Evolutionary conservation across 37 sponge, comb jelly and placozoan genomes (phyloP), one percentile per base, ranked within the genome.

Genomic region (Chondrilla cf. caribensis): DNA sequence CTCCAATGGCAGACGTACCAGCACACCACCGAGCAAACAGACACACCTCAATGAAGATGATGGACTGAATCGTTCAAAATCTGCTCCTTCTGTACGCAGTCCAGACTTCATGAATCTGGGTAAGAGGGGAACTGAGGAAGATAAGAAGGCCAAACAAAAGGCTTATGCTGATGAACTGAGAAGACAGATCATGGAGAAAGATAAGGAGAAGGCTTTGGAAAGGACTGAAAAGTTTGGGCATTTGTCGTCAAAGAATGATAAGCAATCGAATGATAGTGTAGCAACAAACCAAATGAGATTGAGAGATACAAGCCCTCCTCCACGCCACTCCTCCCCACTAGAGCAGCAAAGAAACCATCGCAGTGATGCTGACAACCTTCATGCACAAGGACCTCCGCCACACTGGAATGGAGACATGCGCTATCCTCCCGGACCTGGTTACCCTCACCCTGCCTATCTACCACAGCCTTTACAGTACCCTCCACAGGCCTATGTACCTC

Each of bases 111-210:
- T 42, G 37, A 32, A 58, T 4, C 66, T 82, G 8, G 86, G 86
- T 3, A 3, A 25, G 6, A 33, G 67, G 19, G 80, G 41, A 28
- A 60, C 59, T 42, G 75, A 78, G 15, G 77, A 78, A 22, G 68
- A 80, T 4, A 67, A 77, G 70, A 83, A 42, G 70, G 72, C 62
- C 38, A 88, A 75, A 54, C 86, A 92, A 59, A 43, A 25, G 40
- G 25, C 58, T 66, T 92, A 92, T 58, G 86, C 86, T 57, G 86
- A 83, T n/a, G 87, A 86, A 31, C 81, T 92, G 17, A 58, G 80
- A 66, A 60, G 66, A 8, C 93, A 92, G 67, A 92, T 92, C 2
- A 79, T 44, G 24, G 77, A 83, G 57, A 66, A 43, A 43, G 36
- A 67, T 18, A 51, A 81, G n/a, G 43, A 39, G 44, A 32, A 40